phyloP scores from a whole-genome alignment of 1,140 invertebrate genomes.

The Leptinotarsa texana region DNA sequence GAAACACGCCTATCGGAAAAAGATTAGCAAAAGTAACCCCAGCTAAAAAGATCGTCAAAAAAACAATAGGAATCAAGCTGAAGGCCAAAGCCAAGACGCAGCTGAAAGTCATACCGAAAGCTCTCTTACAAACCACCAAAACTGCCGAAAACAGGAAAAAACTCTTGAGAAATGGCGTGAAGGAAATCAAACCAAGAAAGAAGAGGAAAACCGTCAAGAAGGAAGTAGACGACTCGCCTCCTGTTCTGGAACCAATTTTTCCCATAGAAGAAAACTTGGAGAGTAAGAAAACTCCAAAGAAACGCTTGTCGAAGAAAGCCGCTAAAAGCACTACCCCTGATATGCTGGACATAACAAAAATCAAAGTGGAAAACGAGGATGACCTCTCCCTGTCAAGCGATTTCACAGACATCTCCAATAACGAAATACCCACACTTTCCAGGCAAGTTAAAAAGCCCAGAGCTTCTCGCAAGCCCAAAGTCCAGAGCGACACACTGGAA shows the following conservation, averaged over 20 bases:
- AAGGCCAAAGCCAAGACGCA: conserved; percentile 46
- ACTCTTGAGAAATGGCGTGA: conserved; percentile 49
- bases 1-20: conserved; percentile 32
- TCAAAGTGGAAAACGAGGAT: conserved; percentile 31
- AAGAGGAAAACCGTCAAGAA: conserved; percentile 29
- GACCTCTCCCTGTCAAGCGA: conserved; percentile 9
- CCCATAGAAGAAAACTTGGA: conserved; percentile 43
- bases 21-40: conserved; percentile 38
- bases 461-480: conserved; percentile 21
- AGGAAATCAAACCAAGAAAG: conserved; percentile 36
- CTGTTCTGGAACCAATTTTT: conserved; percentile 47
- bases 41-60: conserved; percentile 37
- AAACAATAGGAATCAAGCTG: conserved; percentile 39
- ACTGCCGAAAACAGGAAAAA: conserved; percentile 46
- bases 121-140: conserved; percentile 44
- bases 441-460: conserved; percentile 21
- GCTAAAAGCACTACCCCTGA: background rate
- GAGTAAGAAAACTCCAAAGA: conserved; percentile 38
- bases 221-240: conserved; percentile 38
- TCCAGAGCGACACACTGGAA: conserved; percentile 36
- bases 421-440: conserved; percentile 19
- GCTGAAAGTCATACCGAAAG: conserved; percentile 47
- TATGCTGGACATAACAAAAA: conserved; percentile 29
- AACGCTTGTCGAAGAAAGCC: conserved; percentile 35
- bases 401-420: conserved; percentile 20